phyloP scores from a whole-genome alignment of 37 sponge, comb jelly and placozoan species.

The Axinella damicornis region DNA sequence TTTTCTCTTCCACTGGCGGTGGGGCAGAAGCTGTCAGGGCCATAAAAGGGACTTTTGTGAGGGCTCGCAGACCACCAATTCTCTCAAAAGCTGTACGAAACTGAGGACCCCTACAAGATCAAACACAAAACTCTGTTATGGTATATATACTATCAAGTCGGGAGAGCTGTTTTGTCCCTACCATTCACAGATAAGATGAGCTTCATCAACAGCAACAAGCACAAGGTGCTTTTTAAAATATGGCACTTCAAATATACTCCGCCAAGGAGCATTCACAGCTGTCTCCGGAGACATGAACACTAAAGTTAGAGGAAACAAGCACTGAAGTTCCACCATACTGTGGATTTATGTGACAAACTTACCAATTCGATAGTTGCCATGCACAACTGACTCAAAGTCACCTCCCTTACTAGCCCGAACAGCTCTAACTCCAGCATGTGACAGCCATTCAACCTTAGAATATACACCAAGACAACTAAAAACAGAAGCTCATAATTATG shows the following conservation, averaged over 20 bases:
- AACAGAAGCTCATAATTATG: no score
- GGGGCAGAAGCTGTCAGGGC: background rate
- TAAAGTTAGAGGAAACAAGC: background rate
- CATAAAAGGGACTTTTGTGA: conserved; percentile 1
- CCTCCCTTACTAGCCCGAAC: no score
- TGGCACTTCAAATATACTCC: background rate
- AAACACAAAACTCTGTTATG: background rate
- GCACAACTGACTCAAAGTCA: no score
- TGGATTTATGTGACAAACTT: background rate
- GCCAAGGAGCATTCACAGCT: background rate
- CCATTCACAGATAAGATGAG: background rate
- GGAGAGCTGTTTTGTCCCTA: background rate
- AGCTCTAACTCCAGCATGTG: no score
- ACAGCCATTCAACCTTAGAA: no score
- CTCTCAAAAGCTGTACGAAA: background rate
- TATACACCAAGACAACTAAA: no score
- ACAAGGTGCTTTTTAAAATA: background rate
- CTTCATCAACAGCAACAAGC: conserved; percentile 4
- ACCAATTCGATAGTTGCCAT: background rate
- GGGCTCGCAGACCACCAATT: background rate
- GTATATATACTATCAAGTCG: background rate
- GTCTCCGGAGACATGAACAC: conserved; percentile 4
- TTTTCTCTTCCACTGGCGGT: background rate
- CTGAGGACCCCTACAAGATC: background rate
- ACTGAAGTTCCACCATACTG: background rate